Percentiles rank a stretch among this genome's conserved stretches.
phyloP scores from a whole-genome alignment of 64 coral and sea anemone genomes.

The Actinia equina region DNA sequence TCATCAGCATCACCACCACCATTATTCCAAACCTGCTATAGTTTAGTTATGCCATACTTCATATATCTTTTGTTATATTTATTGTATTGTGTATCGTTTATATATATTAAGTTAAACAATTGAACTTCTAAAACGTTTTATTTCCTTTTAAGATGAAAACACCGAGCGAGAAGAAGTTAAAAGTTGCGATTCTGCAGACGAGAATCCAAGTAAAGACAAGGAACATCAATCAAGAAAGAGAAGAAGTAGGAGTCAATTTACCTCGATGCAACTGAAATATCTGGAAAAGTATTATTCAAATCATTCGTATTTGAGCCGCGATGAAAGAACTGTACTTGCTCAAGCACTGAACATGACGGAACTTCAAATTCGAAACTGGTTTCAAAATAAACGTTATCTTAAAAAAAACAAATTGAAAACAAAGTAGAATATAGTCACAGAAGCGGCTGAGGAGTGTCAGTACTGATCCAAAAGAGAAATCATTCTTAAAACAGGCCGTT shows the following conservation, averaged over 20 bases:
- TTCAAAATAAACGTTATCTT: conserved; percentile 28
- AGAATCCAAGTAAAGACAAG: neutral
- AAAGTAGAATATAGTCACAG: neutral
- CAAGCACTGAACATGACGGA: conserved; percentile 31
- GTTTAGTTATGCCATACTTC: too few relatives aligned
- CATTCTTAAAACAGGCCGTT: too few relatives aligned
- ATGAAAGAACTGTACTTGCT: conserved; percentile 28
- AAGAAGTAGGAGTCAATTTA: conserved; percentile 1
- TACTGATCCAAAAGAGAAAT: too few relatives aligned
- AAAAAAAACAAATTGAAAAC: neutral
- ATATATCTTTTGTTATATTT: too few relatives aligned
- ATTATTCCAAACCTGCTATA: too few relatives aligned
- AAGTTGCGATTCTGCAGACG: neutral
- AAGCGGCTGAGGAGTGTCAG: too few relatives aligned
- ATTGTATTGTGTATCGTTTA: too few relatives aligned
- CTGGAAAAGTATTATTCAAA: conserved; percentile 17
- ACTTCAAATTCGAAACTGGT: conserved; percentile 30
- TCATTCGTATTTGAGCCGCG: conserved; percentile 14
- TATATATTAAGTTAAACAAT: too few relatives aligned
- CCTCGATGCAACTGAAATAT: conserved; percentile 1
- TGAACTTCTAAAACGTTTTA: neutral
- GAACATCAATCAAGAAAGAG: neutral
- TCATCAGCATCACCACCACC: too few relatives aligned
- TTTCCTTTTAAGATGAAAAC: neutral
- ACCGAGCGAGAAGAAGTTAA: neutral